phyloP scores from a whole-genome alignment of 2,113 vertebrate genomes.

The Spheniscus mendiculus region DNA sequence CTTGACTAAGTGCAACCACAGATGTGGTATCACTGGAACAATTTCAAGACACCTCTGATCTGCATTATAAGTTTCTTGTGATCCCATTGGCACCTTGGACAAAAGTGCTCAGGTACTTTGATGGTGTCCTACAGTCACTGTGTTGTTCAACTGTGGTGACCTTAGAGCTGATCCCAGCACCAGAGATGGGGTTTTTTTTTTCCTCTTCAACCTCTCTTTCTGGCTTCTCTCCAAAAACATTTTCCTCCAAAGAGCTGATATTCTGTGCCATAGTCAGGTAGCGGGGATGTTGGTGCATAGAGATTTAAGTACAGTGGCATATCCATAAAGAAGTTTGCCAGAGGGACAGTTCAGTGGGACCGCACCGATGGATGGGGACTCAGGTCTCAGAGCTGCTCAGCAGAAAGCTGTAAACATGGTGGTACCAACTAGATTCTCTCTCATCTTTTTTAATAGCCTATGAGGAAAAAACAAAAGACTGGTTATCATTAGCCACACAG shows the following conservation, averaged over 20 bases:
- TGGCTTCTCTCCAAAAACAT: neutral
- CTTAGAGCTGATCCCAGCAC: neutral
- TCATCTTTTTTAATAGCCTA: slow-evolving; percentile 8
- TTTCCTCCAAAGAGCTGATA: neutral
- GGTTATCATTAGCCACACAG: slow-evolving; percentile 45
- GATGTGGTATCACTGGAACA: neutral
- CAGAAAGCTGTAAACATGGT: slow-evolving; percentile 11
- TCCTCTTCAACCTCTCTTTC: neutral
- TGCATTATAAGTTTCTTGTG: neutral
- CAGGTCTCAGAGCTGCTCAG: neutral
- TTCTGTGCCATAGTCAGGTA: neutral
- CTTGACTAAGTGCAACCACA: neutral
- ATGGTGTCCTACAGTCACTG: neutral
- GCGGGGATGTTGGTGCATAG: neutral
- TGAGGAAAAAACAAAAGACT: neutral
- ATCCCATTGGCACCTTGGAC: neutral
- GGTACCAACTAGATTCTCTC: slow-evolving; percentile 19
- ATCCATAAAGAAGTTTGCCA: neutral
- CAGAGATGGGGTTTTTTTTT: neutral
- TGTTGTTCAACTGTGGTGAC: neutral
- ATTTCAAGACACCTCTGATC: neutral
- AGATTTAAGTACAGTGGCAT: neutral
- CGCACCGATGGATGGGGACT: neutral
- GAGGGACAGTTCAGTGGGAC: neutral
- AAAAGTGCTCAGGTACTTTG: neutral